These are phyloP conservation scores for Notarius quadriscutis DNA, from an alignment of 2,113 vertebrate genomes.

Conservation along the genomic window DNA sequence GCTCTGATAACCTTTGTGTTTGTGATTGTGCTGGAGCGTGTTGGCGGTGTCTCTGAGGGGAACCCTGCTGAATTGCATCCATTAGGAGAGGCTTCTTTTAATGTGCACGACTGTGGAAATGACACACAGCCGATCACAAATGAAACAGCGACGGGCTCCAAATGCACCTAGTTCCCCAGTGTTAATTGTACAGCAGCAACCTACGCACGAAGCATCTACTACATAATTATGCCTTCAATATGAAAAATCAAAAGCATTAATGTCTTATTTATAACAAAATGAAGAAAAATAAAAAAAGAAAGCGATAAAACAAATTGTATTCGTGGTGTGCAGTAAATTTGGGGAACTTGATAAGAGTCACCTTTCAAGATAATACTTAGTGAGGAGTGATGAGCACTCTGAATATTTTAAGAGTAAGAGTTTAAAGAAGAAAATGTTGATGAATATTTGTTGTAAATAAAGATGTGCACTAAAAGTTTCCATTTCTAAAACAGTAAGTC, in stretches of 20 bases:
- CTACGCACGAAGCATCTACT: constrained; percentile 88
- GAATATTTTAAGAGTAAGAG: not conserved
- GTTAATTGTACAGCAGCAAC: constrained; percentile 92
- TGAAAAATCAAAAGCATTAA: constrained; percentile 82
- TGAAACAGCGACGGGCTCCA: constrained; percentile 82
- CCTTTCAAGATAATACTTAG: constrained; percentile 31
- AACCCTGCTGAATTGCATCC: constrained; percentile 84
- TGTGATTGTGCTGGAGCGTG: constrained; percentile 77
- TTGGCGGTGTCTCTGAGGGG: constrained; percentile 86
- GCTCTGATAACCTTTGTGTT: constrained; percentile 84
- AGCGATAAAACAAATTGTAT: constrained; percentile 73
- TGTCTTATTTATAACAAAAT: constrained; percentile 85
- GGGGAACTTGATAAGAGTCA: constrained; percentile 32
- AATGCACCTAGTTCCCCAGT: constrained; percentile 81
- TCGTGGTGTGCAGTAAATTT: constrained; percentile 39
- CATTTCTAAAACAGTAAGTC: not conserved
- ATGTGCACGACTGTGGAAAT: constrained; percentile 86
- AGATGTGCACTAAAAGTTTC: not conserved
- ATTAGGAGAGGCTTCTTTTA: constrained; percentile 81
- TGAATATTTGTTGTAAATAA: not conserved
- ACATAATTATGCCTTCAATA: constrained; percentile 90
- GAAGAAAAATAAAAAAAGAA: constrained; percentile 78
- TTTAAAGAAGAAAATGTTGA: not conserved
- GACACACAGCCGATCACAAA: constrained; percentile 89
- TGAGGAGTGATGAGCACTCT: not conserved